phyloP scores from a whole-genome alignment of 2,888 invertebrate species.

The Cybosia mesomella region DNA sequence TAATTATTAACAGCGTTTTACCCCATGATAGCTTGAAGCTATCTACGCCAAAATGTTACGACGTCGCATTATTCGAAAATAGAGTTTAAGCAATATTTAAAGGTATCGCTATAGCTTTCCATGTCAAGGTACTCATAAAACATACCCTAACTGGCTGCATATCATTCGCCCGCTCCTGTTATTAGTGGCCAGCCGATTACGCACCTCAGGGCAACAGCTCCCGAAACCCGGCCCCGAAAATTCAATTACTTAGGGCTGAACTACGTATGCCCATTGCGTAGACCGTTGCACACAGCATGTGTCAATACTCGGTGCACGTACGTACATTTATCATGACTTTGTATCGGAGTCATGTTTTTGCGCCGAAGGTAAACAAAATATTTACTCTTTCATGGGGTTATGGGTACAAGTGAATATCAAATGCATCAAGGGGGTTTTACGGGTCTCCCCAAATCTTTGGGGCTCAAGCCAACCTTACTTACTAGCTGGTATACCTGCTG shows the following conservation, averaged over 20 bases:
- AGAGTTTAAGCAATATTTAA: constrained; percentile 58
- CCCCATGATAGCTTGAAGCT: constrained; percentile 56
- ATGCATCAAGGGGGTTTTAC: too few species aligned
- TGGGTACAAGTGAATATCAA: not conserved
- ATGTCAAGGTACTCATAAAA: constrained; percentile 62
- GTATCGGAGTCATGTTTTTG: constrained; percentile 30
- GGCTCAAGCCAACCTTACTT: not conserved
- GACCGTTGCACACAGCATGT: constrained; percentile 59
- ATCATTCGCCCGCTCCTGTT: constrained; percentile 66
- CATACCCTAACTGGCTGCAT: constrained; percentile 64
- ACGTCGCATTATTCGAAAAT: constrained; percentile 57
- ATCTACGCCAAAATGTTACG: constrained; percentile 56
- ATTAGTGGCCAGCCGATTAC: constrained; percentile 60
- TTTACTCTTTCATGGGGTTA: constrained; percentile 23
- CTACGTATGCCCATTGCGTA: constrained; percentile 69
- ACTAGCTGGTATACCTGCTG: not conserved
- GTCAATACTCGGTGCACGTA: constrained; percentile 65
- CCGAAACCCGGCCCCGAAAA: constrained; percentile 70
- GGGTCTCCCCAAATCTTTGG: not conserved
- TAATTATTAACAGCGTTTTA: constrained; percentile 69
- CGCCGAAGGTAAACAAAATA: constrained; percentile 22
- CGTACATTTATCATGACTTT: constrained; percentile 38
- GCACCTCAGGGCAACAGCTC: constrained; percentile 57
- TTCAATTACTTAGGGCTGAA: constrained; percentile 77
- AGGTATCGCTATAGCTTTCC: constrained; percentile 45